phyloP scores from a whole-genome alignment of 2,113 vertebrate species.

The Cyanistes caeruleus region DNA sequence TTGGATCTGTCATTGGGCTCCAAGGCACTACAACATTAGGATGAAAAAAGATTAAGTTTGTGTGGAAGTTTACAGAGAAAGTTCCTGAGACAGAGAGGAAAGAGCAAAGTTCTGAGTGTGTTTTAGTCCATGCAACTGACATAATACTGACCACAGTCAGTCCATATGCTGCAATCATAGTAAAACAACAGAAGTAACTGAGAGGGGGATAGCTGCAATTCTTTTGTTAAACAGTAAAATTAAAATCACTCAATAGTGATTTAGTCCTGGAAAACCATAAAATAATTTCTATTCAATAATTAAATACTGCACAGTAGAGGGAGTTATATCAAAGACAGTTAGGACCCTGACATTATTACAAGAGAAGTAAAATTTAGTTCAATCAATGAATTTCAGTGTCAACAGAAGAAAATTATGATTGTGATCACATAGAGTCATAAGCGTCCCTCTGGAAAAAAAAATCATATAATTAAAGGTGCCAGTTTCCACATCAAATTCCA shows the following conservation, averaged over 20 bases:
- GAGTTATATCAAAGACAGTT: neutral
- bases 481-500: slow-evolving; percentile 58
- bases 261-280: neutral
- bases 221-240: neutral
- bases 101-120: neutral
- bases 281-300: neutral
- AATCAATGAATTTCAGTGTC: neutral
- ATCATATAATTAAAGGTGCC: slow-evolving; percentile 40
- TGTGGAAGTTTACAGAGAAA: neutral
- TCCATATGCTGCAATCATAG: neutral
- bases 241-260: neutral
- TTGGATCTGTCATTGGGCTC: neutral
- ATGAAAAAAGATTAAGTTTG: neutral
- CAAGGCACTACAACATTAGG: neutral
- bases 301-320: neutral
- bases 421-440: neutral
- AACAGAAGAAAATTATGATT: neutral
- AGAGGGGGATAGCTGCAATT: neutral
- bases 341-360: neutral
- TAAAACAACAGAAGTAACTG: neutral
- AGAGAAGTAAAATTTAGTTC: neutral
- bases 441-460: neutral
- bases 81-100: neutral
- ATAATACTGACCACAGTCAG: neutral
- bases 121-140: neutral